phyloP scores from a whole-genome alignment of 2,113 vertebrate genomes.

The Platycercus adscitus region DNA sequence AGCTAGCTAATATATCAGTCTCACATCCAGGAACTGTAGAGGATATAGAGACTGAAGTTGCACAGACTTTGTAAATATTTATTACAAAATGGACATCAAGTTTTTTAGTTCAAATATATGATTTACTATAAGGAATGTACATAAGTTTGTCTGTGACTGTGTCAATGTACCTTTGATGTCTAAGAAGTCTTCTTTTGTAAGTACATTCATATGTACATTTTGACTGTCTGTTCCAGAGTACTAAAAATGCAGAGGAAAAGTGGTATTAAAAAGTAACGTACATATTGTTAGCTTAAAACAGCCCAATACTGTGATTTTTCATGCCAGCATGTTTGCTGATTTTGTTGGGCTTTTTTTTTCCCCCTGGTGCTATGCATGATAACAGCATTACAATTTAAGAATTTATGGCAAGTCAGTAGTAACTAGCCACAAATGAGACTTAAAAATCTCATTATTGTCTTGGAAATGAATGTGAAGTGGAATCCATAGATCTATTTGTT shows the following conservation, averaged over 20 bases:
- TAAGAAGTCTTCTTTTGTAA: not conserved
- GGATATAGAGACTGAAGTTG: constrained; percentile 7
- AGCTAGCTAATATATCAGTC: not conserved
- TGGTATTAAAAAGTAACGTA: not conserved
- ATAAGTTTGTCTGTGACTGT: not conserved
- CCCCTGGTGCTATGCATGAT: not conserved
- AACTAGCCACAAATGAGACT: not conserved
- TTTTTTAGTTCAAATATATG: not conserved
- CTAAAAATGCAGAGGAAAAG: not conserved
- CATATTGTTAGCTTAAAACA: not conserved
- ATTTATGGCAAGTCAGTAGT: not conserved
- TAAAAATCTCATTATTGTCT: not conserved
- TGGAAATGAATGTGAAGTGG: not conserved
- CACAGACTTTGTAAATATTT: not conserved
- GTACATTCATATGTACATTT: not conserved
- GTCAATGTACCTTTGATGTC: not conserved
- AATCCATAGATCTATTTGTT: not conserved
- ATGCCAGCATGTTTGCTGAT: not conserved
- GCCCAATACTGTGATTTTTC: not conserved
- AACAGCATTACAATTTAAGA: not conserved
- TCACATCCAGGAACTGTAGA: not conserved
- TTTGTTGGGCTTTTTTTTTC: not conserved
- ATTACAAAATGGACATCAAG: not conserved
- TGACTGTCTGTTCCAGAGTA: not conserved
- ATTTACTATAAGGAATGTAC: not conserved